These are phyloP conservation scores for Euwallacea similis DNA, from an alignment of 1,140 invertebrate genomes.

Conservation along the genomic window DNA sequence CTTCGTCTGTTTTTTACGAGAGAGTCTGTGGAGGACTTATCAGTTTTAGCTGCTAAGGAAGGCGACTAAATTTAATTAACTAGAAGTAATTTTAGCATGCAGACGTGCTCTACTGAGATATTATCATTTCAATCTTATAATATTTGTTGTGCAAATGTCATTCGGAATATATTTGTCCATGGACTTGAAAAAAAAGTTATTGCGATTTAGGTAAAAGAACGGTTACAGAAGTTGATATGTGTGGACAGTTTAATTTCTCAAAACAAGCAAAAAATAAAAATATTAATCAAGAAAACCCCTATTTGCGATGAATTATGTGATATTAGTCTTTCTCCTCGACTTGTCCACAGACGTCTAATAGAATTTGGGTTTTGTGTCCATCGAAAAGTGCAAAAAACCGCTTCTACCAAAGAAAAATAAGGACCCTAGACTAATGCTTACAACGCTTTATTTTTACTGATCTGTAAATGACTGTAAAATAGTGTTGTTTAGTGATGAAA, in stretches of 20 bases:
- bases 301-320: background rate
- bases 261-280: background rate
- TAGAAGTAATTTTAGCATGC: background rate
- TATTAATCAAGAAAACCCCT: background rate
- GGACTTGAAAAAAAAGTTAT: no score
- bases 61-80: background rate
- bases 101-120: background rate
- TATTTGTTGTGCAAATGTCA: background rate
- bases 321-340: background rate
- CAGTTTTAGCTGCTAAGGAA: background rate
- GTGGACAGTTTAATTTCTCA: background rate
- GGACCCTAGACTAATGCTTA: background rate
- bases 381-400: background rate
- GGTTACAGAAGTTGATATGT: constrained; percentile 1
- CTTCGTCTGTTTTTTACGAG: no score
- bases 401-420: background rate
- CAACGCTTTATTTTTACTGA: background rate
- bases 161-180: background rate
- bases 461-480: background rate
- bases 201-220: background rate
- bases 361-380: background rate
- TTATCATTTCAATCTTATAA: background rate
- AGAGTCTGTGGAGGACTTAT: background rate
- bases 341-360: background rate
- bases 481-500: background rate